phyloP scores from a whole-genome alignment of 2,888 invertebrate genomes.

The Lamellibrachia satsuma region DNA sequence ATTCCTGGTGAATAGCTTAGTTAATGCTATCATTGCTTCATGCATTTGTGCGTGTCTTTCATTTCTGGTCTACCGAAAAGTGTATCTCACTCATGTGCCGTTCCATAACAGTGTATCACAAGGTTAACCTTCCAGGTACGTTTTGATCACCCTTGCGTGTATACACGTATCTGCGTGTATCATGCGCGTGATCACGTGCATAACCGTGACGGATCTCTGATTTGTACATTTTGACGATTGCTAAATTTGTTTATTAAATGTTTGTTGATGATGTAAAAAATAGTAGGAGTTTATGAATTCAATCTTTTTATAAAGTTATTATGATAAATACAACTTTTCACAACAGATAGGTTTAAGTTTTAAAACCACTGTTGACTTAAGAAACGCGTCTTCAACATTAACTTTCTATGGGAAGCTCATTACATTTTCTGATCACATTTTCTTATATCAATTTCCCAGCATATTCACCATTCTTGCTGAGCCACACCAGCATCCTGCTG shows the following conservation, averaged over 20 bases:
- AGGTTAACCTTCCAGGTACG: too few relatives aligned
- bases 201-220: background rate
- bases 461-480: too few relatives aligned
- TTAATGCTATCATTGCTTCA: background rate
- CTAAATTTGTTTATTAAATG: background rate
- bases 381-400: background rate
- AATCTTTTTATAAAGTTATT: background rate
- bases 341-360: background rate
- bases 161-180: background rate
- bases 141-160: background rate
- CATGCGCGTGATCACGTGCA: background rate
- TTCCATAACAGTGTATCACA: too few relatives aligned
- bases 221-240: background rate
- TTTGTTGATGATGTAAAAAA: background rate
- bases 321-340: background rate
- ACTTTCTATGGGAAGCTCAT: background rate
- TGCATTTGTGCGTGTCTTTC: background rate
- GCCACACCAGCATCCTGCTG: too few relatives aligned
- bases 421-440: background rate
- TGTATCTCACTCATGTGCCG: background rate
- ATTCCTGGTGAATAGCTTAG: background rate
- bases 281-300: background rate
- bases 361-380: background rate
- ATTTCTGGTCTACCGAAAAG: background rate
- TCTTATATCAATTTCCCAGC: too few relatives aligned